Evolutionary conservation across 2,888 invertebrate genomes (phyloP).

Genomic region (Eilema caniola): DNA sequence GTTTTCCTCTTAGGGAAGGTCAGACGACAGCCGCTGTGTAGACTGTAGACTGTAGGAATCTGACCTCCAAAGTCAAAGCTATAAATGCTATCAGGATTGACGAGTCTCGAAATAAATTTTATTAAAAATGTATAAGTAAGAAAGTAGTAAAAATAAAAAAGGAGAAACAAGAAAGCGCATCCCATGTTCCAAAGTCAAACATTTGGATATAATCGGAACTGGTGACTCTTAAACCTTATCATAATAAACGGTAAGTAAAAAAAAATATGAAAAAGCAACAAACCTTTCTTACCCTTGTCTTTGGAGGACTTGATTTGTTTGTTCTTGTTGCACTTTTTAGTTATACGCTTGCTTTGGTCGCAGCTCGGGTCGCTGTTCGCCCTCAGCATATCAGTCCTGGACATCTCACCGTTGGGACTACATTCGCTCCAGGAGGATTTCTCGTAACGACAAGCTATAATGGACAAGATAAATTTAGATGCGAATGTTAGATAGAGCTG

Average conservation of each 20-base stretch:
- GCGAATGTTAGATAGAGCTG: not conserved
- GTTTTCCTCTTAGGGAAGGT: too few relatives aligned
- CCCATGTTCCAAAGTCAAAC: too few relatives aligned
- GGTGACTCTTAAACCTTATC: too few relatives aligned
- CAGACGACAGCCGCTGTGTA: too few relatives aligned
- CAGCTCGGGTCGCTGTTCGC: slow-evolving; percentile 93
- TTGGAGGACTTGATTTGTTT: slow-evolving; percentile 88
- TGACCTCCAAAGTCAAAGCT: too few relatives aligned
- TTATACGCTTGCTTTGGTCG: slow-evolving; percentile 93
- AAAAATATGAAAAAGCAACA: slow-evolving; percentile 21
- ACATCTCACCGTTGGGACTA: slow-evolving; percentile 92
- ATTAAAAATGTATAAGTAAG: too few relatives aligned
- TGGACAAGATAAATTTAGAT: not conserved
- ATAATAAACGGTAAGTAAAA: slow-evolving; percentile 3
- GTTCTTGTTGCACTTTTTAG: slow-evolving; percentile 95
- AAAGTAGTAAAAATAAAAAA: too few relatives aligned
- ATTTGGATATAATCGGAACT: not conserved
- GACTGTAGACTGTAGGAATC: too few relatives aligned
- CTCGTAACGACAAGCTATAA: slow-evolving; percentile 94
- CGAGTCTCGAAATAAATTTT: too few relatives aligned
- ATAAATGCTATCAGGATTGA: too few relatives aligned
- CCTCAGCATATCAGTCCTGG: slow-evolving; percentile 93
- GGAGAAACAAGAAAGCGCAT: too few relatives aligned
- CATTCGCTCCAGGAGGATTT: slow-evolving; percentile 96
- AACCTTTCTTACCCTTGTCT: slow-evolving; percentile 84